Evolutionary conservation across 2,888 invertebrate species (phyloP).

Genomic region (Drosophila lacicola): DNA sequence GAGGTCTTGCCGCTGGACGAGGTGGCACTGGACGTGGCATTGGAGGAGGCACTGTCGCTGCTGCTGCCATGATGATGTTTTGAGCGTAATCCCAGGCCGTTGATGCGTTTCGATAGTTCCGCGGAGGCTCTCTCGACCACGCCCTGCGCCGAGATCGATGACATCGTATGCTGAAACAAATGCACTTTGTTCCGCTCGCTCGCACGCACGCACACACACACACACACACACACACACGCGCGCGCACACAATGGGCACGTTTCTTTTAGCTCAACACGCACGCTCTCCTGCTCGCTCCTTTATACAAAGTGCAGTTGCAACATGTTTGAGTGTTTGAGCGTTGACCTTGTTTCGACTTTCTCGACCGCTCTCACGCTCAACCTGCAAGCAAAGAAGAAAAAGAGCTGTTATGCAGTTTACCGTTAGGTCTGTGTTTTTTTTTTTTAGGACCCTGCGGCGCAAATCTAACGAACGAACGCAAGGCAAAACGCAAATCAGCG

Average conservation of each 20-base stretch:
- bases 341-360: slow-evolving; percentile 56
- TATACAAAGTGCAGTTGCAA: slow-evolving; percentile 34
- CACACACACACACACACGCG: slow-evolving; percentile 13
- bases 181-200: slow-evolving; percentile 75
- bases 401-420: slow-evolving; percentile 30
- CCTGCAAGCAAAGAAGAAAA: slow-evolving; percentile 39
- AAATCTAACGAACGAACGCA: slow-evolving; percentile 7
- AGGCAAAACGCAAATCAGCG: slow-evolving; percentile 37
- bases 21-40: slow-evolving; percentile 54
- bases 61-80: slow-evolving; percentile 86
- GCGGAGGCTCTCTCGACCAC: slow-evolving; percentile 96
- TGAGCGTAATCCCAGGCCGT: slow-evolving; percentile 90
- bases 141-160: slow-evolving; percentile 94
- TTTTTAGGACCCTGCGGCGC: slow-evolving; percentile 20
- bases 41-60: slow-evolving; percentile 47
- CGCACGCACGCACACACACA: slow-evolving; percentile 21
- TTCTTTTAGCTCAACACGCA: background rate
- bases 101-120: slow-evolving; percentile 95
- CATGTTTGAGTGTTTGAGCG: slow-evolving; percentile 35
- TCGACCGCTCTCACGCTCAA: slow-evolving; percentile 4
- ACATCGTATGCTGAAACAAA: slow-evolving; percentile 87
- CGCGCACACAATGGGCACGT: slow-evolving; percentile 7
- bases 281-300: slow-evolving; percentile 15
- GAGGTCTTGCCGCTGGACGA: slow-evolving; percentile 87
- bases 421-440: slow-evolving; percentile 23